Percentiles rank a stretch among this genome's conserved stretches.
Evolutionary conservation across 1,140 invertebrate genomes (phyloP).

Genomic region (Drosophila sturtevanti): DNA sequence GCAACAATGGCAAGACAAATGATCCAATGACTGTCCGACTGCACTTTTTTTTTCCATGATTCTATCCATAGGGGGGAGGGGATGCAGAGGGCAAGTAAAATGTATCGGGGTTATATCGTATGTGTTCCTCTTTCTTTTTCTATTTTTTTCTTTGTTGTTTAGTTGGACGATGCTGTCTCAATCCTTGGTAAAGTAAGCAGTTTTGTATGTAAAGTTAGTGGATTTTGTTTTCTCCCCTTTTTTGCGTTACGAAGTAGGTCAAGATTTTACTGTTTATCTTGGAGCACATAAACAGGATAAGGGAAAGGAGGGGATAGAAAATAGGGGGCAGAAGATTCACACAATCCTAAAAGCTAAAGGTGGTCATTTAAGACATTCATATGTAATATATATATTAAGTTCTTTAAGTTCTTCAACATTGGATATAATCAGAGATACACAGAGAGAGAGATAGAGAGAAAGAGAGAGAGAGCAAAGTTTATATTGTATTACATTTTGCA

Average conservation of each 20-base stretch:
- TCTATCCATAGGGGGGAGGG: background rate
- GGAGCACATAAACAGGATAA: constrained; percentile 1
- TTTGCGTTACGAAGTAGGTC: constrained; percentile 53
- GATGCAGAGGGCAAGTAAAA: constrained; percentile 29
- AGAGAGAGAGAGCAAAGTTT: background rate
- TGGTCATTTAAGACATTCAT: constrained; percentile 29
- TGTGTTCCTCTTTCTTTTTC: background rate
- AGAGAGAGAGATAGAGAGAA: no score
- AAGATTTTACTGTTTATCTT: constrained; percentile 77
- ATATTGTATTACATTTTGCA: constrained; percentile 74
- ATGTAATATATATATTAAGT: constrained; percentile 68
- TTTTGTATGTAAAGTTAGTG: constrained; percentile 67
- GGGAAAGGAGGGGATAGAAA: background rate
- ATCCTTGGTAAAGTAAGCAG: constrained; percentile 61
- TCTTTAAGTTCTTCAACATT: constrained; percentile 60
- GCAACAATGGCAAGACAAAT: constrained; percentile 78
- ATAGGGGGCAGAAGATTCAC: constrained; percentile 5
- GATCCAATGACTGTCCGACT: constrained; percentile 78
- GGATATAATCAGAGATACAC: constrained; percentile 66
- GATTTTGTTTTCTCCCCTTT: constrained; percentile 30
- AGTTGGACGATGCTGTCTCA: constrained; percentile 53
- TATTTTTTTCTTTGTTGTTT: background rate
- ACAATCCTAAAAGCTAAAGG: constrained; percentile 6
- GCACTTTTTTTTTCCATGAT: constrained; percentile 64
- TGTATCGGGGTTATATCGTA: constrained; percentile 43